phyloP scores from a whole-genome alignment of 2,888 invertebrate genomes.

The Abrostola triplasia region DNA sequence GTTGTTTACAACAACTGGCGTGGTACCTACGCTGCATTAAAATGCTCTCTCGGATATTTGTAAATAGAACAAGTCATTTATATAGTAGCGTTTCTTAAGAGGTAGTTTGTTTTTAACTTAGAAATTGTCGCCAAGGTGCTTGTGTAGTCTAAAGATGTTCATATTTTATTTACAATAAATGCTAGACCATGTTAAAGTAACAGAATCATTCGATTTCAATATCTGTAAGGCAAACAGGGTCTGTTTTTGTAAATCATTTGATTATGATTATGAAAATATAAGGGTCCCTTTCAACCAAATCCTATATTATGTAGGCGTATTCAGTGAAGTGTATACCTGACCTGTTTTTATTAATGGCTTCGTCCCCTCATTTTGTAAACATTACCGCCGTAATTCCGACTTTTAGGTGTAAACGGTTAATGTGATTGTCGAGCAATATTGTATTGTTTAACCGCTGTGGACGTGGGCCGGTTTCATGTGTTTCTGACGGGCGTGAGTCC shows the following conservation, averaged over 20 bases:
- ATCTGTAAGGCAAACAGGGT: slow-evolving; percentile 23
- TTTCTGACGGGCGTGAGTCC: slow-evolving; percentile 34
- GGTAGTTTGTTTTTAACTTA: not conserved
- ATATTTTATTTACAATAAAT: slow-evolving; percentile 7
- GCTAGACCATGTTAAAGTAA: slow-evolving; percentile 24
- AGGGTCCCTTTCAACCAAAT: slow-evolving; percentile 47
- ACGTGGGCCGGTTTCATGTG: slow-evolving; percentile 42
- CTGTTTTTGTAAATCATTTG: slow-evolving; percentile 49
- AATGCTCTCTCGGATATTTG: not conserved
- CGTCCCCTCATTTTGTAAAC: slow-evolving; percentile 48
- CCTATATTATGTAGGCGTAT: slow-evolving; percentile 39
- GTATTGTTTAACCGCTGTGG: slow-evolving; percentile 30
- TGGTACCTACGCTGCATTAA: slow-evolving; percentile 6
- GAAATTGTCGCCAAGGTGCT: not conserved
- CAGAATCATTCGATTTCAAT: slow-evolving; percentile 20
- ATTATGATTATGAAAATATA: slow-evolving; percentile 43
- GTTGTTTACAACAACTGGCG: slow-evolving; percentile 23
- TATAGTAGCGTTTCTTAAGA: not conserved
- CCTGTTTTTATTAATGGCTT: slow-evolving; percentile 53
- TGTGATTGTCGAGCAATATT: slow-evolving; percentile 44
- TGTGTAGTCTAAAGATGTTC: not conserved
- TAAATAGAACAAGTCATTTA: not conserved
- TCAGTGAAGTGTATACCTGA: slow-evolving; percentile 45
- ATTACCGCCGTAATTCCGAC: slow-evolving; percentile 46
- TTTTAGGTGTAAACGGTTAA: slow-evolving; percentile 46